These are phyloP conservation scores for Galeopterus variegatus DNA, from an alignment of 2,113 vertebrate genomes.

Conservation along the genomic window DNA sequence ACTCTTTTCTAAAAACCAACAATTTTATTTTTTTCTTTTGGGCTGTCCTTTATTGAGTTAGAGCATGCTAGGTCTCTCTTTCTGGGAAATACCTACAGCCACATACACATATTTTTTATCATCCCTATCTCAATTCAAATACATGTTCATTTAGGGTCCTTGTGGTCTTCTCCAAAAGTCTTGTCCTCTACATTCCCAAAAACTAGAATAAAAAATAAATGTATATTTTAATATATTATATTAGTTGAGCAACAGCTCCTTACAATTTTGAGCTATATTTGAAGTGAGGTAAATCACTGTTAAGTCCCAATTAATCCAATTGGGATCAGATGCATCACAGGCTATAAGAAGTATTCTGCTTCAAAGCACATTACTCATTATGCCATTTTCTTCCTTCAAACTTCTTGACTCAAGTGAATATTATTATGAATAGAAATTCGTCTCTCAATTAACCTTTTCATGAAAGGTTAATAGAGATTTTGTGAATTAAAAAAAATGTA, in stretches of 20 bases:
- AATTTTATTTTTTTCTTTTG: not conserved
- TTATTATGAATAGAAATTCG: conserved; percentile 54
- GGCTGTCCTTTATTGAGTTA: not conserved
- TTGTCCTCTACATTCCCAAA: not conserved
- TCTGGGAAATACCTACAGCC: not conserved
- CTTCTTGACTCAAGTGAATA: conserved; percentile 70
- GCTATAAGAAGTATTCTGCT: conserved; percentile 37
- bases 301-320: conserved; percentile 71
- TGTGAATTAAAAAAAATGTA: not conserved
- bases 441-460: conserved; percentile 76
- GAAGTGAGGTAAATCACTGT: conserved; percentile 37
- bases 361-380: conserved; percentile 48
- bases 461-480: conserved; percentile 74
- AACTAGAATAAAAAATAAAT: not conserved
- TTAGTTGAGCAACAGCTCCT: conserved; percentile 29
- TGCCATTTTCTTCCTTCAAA: conserved; percentile 23
- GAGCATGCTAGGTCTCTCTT: not conserved
- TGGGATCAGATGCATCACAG: conserved; percentile 17
- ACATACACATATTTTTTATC: not conserved
- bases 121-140: not conserved
- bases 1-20: not conserved
- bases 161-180: not conserved
- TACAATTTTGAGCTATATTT: conserved; percentile 45
- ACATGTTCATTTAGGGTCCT: not conserved
- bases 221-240: not conserved